Evolutionary conservation across 2,797 vertebrate genomes (phyloP).

Genomic region (Amblyopsis hoosieri): DNA sequence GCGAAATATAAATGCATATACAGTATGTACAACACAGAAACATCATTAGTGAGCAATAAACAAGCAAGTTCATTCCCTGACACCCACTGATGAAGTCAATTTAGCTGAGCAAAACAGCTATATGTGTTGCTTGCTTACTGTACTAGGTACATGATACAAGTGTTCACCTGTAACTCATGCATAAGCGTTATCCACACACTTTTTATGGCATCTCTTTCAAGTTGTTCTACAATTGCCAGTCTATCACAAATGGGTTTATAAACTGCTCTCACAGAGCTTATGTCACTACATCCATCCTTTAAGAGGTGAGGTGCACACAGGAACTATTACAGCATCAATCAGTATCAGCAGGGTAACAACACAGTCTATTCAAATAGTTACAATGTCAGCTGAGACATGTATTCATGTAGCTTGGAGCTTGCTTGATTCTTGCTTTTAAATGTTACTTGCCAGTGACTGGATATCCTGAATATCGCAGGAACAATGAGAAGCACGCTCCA

Average conservation of each 20-base stretch:
- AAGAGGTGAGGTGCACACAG: conserved; percentile 26
- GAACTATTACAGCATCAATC: conserved; percentile 27
- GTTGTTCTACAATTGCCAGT: conserved; percentile 23
- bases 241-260: conserved; percentile 20
- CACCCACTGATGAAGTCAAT: too few species aligned
- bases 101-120: too few species aligned
- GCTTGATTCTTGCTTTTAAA: neutral
- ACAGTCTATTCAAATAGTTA: neutral
- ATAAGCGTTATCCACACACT: neutral
- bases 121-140: neutral
- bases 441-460: neutral
- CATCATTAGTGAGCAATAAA: too few species aligned
- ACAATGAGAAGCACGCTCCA: neutral
- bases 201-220: conserved; percentile 15
- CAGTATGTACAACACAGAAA: too few species aligned
- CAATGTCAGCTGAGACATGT: neutral
- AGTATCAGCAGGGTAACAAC: neutral
- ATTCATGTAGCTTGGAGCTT: neutral
- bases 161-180: neutral
- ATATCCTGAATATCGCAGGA: neutral
- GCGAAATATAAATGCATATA: too few species aligned
- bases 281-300: conserved; percentile 15
- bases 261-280: conserved; percentile 9
- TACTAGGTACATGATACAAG: neutral
- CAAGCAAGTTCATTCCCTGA: too few species aligned